Evolutionary conservation across 2,113 vertebrate species (phyloP), one percentile per base, ranked within the genome.

Genomic region (Bufo gargarizans): DNA sequence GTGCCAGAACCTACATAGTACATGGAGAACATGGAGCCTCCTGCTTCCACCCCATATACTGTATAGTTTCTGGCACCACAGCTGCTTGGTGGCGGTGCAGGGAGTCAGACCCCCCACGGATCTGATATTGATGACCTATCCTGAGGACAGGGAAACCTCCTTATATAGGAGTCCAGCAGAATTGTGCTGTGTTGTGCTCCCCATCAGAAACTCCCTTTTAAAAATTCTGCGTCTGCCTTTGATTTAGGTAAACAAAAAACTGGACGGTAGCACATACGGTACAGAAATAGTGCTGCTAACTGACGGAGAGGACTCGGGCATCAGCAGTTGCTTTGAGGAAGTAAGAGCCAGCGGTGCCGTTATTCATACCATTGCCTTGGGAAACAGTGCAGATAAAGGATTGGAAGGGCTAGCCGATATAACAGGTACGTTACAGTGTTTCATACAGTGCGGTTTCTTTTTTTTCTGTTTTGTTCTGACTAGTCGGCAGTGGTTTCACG

Each of bases 271-370:
- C 7, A 91, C 90, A 16, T 61, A 83, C 20, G 93, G 93, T 55
- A 92, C 93, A 90, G 94, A 94, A 91, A 92, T 95, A 72, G 43
- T 94, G 82, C 72, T 94, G 53, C 87, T 94, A 84, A 95, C 94
- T 56, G 93, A 95, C 89, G 93, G 93, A 9, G 92, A 93, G 86
- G 94, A 94, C 65, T 0, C 0, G 6, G 0, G 0, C 33, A 89
- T 93, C 49, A 82, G 67, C 0, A 9, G 0, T 33, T 93, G 94
- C 81, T 87, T 91, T 80, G 7, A 79, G 0, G 82, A 83, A 6
- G 91, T 93, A 58, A 78, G 79, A 82, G 7, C 55, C 58, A 93
- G 92, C 65, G 93, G 90, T 16, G 79, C 86, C 0, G n/a, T 91
- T 87, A 91, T 94, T 72, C 94, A 95, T 61, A 94, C 93, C 17